Base-by-base conservation (phyloP, 2,797 vertebrate genomes). In the Myotis daubentonii region DNA sequence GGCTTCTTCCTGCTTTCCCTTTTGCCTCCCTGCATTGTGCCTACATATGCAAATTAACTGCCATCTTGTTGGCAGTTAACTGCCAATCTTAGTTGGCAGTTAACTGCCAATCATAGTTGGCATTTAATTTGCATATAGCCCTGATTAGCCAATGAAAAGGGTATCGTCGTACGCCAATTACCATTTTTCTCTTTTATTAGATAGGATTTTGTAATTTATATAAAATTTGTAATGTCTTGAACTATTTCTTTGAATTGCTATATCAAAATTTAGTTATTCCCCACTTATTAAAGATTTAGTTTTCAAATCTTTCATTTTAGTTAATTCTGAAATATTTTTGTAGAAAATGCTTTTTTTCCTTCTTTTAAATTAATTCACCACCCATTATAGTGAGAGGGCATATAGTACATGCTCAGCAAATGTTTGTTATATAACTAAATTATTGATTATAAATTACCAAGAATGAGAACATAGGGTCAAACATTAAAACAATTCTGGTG, bases 251-350 rank as follows among this genome's bases (percentile, higher is more conserved):
- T 57, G 41, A 76, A 47, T 68, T 89, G n/a, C 70, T 75, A 22
- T 82, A 65, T 71, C 55, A 49, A 65, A 93, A 84, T 66, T 76
- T 88, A 93, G 51, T 78, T 89, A 70, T 49, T 83, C n/a, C 15
- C 53, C 41, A 82, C 5, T 47, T 78, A 33, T 13, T 94, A 30
- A 91, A 89, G 44, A 70, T 53, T 92, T 93, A 22, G 25, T 86
- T 89, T 89, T 33, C 30, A 87, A 36, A 38, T 70, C 74, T 94
- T 80, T 91, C 25, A 55, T 74, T 60, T 91, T 88, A 82, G 33
- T 74, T 81, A 76, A 49, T 80, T 80, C n/a, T 82, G 47, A 91
- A 74, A 51, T 53, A 82, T 60, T 62, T 89, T 87, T 57, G 11
- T 87, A 72, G 51, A 82, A 93, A 90, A 71, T 16, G 28, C 7